Base-by-base conservation (phyloP, 2,797 vertebrate genomes). In the Acipenser ruthenus region DNA sequence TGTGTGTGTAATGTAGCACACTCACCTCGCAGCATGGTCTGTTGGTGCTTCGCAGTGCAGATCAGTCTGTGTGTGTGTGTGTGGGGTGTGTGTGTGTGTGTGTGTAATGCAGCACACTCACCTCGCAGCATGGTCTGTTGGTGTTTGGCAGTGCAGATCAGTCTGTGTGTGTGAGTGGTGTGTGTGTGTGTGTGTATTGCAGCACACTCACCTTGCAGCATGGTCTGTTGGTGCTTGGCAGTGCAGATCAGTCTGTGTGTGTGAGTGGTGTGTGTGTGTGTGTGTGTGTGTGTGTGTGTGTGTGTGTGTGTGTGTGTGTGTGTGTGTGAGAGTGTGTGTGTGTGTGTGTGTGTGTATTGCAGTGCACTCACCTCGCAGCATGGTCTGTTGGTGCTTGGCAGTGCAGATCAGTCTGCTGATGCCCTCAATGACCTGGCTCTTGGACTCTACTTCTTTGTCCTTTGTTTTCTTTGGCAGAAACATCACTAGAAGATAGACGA, bases 401-500 rank as follows among this genome's bases (percentile, higher is more conserved):
- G 96, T 97, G 89, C 96, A 99, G 92, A 99, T 99, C 76, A 99
- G 85, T 9, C 96, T 92, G 77, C 93, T 96, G 88, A 99, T 99
- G 64, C 96, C 93, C 79, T 99, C 96, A 7, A 99, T 97, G 78
- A 95, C 90, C 80, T 99, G 96, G 83, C 95, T 97, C 75, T 97
- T 99, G 0, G 95, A 91, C 79, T 99, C 96, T 67, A 92, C 68
- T 23, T 99, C 96, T 79, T 94, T 98, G 86, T 99, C 96, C 87
- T 94, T 98, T 65, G 93, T 91, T 80, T 99, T 99, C 88, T 98
- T 99, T 73, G 95, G 94, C 84, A 99, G 81, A 86, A 99, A 99
- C 93, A 99, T 99, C 73, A 99, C 96, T 99, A 79, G n/a, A 71
- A 83, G 64, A 73, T 73, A 13, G 60, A 75, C 67, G 75, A 18